phyloP scores from a whole-genome alignment of 1,140 invertebrate genomes.

The Galleria mellonella region DNA sequence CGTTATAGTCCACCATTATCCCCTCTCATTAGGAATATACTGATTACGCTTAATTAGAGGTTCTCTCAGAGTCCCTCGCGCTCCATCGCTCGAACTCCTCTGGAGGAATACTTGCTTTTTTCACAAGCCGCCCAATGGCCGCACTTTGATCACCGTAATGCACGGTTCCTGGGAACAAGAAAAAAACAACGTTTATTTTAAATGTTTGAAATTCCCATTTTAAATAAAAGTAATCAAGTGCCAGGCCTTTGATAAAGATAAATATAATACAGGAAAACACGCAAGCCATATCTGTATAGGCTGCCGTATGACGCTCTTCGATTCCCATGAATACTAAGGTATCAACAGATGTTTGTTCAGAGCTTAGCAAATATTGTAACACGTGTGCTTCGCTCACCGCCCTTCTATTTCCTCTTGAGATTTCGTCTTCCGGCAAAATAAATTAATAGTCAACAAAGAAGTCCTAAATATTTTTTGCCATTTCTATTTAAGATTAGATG shows the following conservation, averaged over 20 bases:
- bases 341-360: constrained; percentile 60
- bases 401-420: constrained; percentile 70
- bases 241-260: constrained; percentile 3
- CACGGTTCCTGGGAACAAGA: constrained; percentile 53
- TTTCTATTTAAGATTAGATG: constrained; percentile 28
- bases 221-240: background rate
- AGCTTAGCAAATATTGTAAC: constrained; percentile 71
- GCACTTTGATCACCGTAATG: constrained; percentile 62
- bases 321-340: constrained; percentile 43
- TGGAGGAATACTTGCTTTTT: constrained; percentile 62
- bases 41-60: constrained; percentile 73
- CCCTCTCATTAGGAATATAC: constrained; percentile 72
- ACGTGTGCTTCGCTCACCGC: constrained; percentile 59
- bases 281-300: background rate
- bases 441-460: constrained; percentile 51
- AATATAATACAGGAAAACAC: too few relatives aligned
- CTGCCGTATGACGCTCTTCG: constrained; percentile 8
- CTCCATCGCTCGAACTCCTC: constrained; percentile 49
- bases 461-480: constrained; percentile 47
- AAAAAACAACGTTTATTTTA: constrained; percentile 21
- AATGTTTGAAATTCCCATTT: background rate
- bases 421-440: constrained; percentile 68
- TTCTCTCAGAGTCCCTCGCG: constrained; percentile 55
- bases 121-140: constrained; percentile 60
- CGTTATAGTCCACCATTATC: constrained; percentile 69